These are phyloP conservation scores for Lamprologus callipterus DNA, from an alignment of 2,113 vertebrate species.

Conservation along the genomic window DNA sequence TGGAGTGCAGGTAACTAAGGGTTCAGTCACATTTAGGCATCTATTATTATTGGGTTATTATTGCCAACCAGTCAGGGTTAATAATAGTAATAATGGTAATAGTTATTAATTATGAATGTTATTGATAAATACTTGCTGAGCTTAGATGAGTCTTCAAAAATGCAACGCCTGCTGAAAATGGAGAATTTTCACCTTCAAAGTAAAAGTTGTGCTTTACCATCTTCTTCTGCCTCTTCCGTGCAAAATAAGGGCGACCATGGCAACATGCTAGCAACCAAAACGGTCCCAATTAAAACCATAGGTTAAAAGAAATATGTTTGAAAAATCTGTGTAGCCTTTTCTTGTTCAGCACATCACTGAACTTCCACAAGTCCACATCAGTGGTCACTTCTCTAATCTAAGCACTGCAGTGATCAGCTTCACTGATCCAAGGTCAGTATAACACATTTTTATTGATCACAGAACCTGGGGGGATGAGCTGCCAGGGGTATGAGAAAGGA, in stretches of 20 bases:
- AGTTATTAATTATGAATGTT: background rate
- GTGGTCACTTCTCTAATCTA: background rate
- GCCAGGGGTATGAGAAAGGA: background rate
- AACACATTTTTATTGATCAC: conserved; percentile 14
- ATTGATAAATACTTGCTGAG: background rate
- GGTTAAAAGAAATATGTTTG: background rate
- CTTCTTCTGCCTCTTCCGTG: fast-evolving
- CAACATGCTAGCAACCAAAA: background rate
- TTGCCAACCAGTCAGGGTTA: background rate
- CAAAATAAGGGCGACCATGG: background rate
- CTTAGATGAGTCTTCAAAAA: background rate
- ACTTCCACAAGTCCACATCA: background rate
- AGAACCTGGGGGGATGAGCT: background rate
- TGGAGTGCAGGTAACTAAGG: background rate
- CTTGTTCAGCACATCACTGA: fast-evolving
- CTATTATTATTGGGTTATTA: fast-evolving
- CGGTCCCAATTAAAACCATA: fast-evolving
- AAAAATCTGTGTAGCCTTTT: fast-evolving
- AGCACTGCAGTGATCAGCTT: conserved; percentile 10
- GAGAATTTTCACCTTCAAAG: background rate
- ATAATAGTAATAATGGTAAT: background rate
- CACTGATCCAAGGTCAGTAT: conserved; percentile 1
- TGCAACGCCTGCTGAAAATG: fast-evolving
- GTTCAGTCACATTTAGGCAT: background rate
- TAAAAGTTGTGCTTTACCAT: background rate